Conservation (phyloP, 1,140 invertebrate genomes). For the Anthonomus grandis region DNA sequence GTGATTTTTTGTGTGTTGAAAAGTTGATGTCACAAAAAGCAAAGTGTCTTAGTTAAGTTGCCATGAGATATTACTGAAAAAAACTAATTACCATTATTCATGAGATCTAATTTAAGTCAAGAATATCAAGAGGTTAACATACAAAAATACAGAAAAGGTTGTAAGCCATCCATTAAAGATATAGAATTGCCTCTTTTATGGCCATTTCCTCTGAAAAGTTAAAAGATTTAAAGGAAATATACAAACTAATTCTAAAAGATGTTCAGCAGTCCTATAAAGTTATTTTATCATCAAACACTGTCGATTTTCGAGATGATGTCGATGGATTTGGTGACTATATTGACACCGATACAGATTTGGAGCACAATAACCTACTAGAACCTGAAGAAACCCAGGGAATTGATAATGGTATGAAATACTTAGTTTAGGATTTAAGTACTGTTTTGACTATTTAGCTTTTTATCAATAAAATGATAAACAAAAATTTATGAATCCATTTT, state of each 20-base stretch:
- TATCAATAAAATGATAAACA: no score
- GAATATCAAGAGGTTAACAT: background rate
- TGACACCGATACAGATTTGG: no score
- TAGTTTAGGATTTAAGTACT: no score
- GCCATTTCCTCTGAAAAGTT: slow-evolving; percentile 1
- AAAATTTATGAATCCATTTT: background rate
- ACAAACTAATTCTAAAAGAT: background rate
- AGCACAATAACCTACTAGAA: no score
- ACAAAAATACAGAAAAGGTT: background rate
- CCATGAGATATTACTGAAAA: no score
- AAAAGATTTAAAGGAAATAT: background rate
- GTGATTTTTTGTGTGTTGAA: no score
- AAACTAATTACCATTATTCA: no score
- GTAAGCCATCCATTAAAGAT: slow-evolving; percentile 2
- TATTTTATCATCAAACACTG: background rate
- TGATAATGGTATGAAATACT: background rate
- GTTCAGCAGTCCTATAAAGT: background rate
- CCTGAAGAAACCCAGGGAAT: no score
- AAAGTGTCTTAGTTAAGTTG: no score
- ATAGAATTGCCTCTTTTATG: slow-evolving; percentile 5
- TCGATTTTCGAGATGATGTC: background rate
- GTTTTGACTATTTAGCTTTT: background rate
- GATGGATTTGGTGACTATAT: background rate
- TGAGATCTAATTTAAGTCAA: no score
- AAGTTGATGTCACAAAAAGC: no score